Evolutionary conservation across 2,888 invertebrate species (phyloP), one percentile per base, ranked within the genome.

Genomic region (Oscheius sp.): DNA sequence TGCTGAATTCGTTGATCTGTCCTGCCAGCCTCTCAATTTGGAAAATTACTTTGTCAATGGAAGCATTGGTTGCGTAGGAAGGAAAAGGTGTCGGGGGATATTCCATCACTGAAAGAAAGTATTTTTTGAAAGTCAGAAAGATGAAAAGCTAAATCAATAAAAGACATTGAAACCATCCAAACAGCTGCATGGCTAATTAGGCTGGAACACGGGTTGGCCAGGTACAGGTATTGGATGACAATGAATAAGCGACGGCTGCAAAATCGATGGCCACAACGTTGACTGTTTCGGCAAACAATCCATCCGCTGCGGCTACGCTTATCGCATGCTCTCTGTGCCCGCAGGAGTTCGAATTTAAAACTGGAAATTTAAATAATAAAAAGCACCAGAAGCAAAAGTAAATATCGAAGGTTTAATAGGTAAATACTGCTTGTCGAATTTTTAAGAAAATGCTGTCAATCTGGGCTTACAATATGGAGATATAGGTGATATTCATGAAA

Each of bases 11-110:
- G 23, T 73, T 73, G 2, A 73, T 68, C 18, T 69, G 68, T n/a
- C 69, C 69, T 6, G 69, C 45, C 16, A 73, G 27, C n/a, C 53
- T 46, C 52, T 73, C 69, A 27, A 73, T 69, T 73, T 84, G 84
- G 35, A 79, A 79, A 25, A 82, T 78, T 9, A 84, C 82, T 73
- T 76, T 74, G 64, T 84, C 84, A 29, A 84, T 84, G 1, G 84
- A 82, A 18, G 77, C 79, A 70, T 84, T 82, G 25, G 77, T 56
- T 6, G 73, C 12, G 18, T 25, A 29, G 3, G 63, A 23, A 9
- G 63, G 72, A 29, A 70, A 59, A 23, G 69, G 69, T 16, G 71
- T 59, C 5, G 66, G 61, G 7, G 61, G 61, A 18, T 61, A 61
- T 12, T 61, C 43, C 61, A 61, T 61, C 2, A 3, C n/a, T 55